Conservation (phyloP, 2,888 invertebrate genomes). For the Schizaphis graminum region DNA sequence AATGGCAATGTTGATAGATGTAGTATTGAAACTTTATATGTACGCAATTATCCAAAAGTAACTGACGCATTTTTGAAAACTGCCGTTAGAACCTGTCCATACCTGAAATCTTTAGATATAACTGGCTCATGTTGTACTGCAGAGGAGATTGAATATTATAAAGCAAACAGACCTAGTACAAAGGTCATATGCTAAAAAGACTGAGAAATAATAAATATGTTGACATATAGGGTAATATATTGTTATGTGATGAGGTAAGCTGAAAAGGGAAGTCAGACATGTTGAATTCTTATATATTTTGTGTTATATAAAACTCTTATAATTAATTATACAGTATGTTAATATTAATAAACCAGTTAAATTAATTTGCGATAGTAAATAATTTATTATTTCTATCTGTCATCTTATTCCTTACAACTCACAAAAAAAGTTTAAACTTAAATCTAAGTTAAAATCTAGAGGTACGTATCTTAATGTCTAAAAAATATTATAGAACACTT, state of each 20-base stretch:
- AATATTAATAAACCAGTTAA: neutral
- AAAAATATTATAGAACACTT: neutral
- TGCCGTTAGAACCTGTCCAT: constrained; percentile 76
- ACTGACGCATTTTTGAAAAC: constrained; percentile 77
- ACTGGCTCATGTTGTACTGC: constrained; percentile 78
- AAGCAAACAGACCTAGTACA: constrained; percentile 67
- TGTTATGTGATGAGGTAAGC: neutral
- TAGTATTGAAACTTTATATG: constrained; percentile 73
- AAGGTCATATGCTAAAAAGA: constrained; percentile 39
- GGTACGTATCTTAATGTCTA: neutral
- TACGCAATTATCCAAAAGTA: constrained; percentile 76
- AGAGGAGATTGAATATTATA: constrained; percentile 76
- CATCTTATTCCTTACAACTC: neutral
- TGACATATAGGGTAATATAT: constrained; percentile 20
- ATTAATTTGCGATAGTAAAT: neutral
- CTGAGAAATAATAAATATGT: constrained; percentile 46
- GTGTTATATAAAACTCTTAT: constrained; percentile 1
- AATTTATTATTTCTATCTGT: neutral
- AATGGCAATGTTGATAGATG: constrained; percentile 63
- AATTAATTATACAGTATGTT: neutral
- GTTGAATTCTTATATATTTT: neutral
- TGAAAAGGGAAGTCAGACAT: neutral
- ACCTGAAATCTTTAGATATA: constrained; percentile 77
- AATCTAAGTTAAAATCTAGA: neutral
- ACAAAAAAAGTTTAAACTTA: neutral